Conservation (phyloP, 1,140 invertebrate genomes). For the Hyles euphorbiae region DNA sequence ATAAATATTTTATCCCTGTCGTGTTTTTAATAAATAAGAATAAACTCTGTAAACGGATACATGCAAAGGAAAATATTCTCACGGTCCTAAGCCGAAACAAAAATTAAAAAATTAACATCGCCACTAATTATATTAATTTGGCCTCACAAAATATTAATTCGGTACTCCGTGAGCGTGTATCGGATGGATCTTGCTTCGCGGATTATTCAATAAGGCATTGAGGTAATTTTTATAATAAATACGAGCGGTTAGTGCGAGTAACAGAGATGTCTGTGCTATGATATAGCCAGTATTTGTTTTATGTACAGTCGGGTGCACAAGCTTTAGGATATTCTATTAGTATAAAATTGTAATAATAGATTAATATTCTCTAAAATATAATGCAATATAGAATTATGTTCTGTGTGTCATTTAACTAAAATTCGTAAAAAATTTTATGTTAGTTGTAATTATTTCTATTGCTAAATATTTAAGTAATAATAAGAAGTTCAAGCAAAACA, state of each 20-base stretch:
- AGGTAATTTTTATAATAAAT: slow-evolving; percentile 51
- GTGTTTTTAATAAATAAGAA: no score
- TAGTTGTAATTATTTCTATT: no score
- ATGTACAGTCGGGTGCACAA: slow-evolving; percentile 1
- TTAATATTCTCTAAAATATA: no score
- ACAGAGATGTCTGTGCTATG: slow-evolving; percentile 32
- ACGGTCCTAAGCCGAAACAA: neutral
- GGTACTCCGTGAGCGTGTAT: slow-evolving; percentile 27
- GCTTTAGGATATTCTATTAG: no score
- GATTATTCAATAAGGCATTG: slow-evolving; percentile 65
- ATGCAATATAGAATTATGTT: no score
- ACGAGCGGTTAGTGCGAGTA: slow-evolving; percentile 33
- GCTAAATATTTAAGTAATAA: no score
- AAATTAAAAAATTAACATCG: slow-evolving; percentile 5
- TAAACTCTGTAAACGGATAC: neutral
- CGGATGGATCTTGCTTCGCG: slow-evolving; percentile 31
- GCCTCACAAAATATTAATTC: slow-evolving; percentile 54
- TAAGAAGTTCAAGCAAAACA: no score
- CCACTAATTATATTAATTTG: slow-evolving; percentile 48
- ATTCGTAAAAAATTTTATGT: no score
- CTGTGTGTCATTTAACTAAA: no score
- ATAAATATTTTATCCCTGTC: no score
- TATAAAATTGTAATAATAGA: no score
- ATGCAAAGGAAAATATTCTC: neutral
- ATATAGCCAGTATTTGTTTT: neutral